These are phyloP conservation scores for Mormyrus proboscirostris DNA, from an alignment of 2,797 vertebrate genomes.

Conservation along the genomic window DNA sequence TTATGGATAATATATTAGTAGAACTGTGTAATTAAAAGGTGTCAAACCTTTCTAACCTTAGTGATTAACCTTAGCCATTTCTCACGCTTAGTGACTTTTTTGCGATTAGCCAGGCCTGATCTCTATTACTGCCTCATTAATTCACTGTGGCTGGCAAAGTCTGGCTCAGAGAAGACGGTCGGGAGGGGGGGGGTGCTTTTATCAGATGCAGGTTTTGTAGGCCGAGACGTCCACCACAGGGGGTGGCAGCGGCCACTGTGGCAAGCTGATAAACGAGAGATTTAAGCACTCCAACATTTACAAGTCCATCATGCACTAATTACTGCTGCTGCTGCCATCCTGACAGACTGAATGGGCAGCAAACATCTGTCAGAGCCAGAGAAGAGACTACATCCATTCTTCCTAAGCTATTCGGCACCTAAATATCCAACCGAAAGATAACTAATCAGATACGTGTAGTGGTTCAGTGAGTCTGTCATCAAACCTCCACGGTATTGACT, in stretches of 20 bases:
- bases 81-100: constrained; percentile 27
- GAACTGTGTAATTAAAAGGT: constrained; percentile 36
- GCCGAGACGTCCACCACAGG: constrained; percentile 54
- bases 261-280: constrained; percentile 75
- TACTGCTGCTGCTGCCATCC: constrained; percentile 68
- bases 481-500: neutral
- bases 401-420: neutral
- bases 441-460: neutral
- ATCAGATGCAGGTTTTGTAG: constrained; percentile 67
- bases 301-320: constrained; percentile 69
- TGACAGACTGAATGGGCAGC: constrained; percentile 49
- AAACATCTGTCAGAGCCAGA: constrained; percentile 35
- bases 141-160: neutral
- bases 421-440: neutral
- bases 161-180: neutral
- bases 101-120: constrained; percentile 24
- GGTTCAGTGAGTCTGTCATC: neutral
- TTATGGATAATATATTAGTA: neutral
- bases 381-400: neutral
- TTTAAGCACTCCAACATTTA: constrained; percentile 75
- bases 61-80: neutral
- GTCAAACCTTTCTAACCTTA: constrained; percentile 32
- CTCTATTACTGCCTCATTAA: neutral
- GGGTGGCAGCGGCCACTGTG: constrained; percentile 68
- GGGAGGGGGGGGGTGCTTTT: constrained; percentile 35